These are phyloP conservation scores for Dipus sagitta DNA, from an alignment of 2,797 vertebrate species.

Conservation along the genomic window DNA sequence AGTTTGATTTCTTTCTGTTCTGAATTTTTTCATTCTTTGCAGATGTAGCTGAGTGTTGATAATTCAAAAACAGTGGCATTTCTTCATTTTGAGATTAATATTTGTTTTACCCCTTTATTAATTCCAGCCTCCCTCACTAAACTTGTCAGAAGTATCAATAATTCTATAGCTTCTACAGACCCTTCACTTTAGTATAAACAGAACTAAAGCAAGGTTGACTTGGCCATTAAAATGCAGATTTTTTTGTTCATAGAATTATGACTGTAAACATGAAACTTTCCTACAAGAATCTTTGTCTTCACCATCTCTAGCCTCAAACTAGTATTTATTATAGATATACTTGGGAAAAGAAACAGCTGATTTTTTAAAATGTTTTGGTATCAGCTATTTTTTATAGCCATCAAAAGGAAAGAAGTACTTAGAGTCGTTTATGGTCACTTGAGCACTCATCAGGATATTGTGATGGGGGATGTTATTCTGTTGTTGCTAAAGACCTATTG, in stretches of 20 bases:
- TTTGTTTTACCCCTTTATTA: constrained; percentile 45
- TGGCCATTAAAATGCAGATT: constrained; percentile 26
- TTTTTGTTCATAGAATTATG: constrained; percentile 46
- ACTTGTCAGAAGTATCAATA: constrained; percentile 62
- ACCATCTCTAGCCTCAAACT: neutral
- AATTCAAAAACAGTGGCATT: constrained; percentile 43
- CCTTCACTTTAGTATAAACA: constrained; percentile 36
- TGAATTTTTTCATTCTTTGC: constrained; percentile 26
- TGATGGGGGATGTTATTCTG: constrained; percentile 26
- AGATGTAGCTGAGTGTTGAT: constrained; percentile 38
- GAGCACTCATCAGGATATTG: constrained; percentile 51
- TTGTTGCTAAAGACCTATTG: constrained; percentile 55
- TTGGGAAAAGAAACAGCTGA: constrained; percentile 66
- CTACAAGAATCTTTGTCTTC: constrained; percentile 55
- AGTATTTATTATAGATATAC: constrained; percentile 63
- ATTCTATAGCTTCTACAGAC: constrained; percentile 1
- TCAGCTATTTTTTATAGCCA: constrained; percentile 69
- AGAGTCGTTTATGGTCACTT: neutral
- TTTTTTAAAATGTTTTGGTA: constrained; percentile 59
- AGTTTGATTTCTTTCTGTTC: constrained; percentile 55
- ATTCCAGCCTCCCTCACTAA: constrained; percentile 43
- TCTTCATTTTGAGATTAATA: constrained; percentile 65
- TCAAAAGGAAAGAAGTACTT: constrained; percentile 68
- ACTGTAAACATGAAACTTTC: constrained; percentile 54
- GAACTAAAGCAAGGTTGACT: constrained; percentile 63